Percentiles rank a stretch among this genome's conserved stretches.
phyloP scores from a whole-genome alignment of 2,888 invertebrate species.

The Papilio elwesi region DNA sequence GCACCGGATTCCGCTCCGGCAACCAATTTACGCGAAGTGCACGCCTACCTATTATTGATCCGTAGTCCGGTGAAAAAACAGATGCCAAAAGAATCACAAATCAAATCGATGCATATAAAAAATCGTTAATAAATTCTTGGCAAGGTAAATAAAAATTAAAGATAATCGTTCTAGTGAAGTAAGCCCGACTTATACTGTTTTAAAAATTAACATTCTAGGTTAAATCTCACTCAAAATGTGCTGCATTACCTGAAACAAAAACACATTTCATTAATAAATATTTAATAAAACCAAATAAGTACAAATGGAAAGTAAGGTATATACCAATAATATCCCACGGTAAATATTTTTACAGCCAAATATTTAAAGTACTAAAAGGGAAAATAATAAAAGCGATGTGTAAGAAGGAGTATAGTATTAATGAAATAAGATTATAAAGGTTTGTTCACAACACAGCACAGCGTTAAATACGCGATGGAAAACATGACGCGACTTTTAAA shows the following conservation, averaged over 20 bases:
- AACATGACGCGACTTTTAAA: conserved; percentile 3
- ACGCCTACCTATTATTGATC: too few relatives aligned
- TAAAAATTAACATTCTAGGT: not conserved
- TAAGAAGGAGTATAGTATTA: conserved; percentile 7
- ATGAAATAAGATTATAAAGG: conserved; percentile 25
- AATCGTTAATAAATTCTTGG: too few relatives aligned
- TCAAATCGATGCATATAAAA: too few relatives aligned
- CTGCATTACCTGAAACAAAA: conserved; percentile 36
- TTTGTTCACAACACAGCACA: conserved; percentile 11
- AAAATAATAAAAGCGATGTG: not conserved
- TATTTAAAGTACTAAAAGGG: too few relatives aligned
- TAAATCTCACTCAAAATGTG: not conserved
- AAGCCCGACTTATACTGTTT: not conserved
- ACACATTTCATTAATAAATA: not conserved
- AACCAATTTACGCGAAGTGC: too few relatives aligned
- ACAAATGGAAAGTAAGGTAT: not conserved
- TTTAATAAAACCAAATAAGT: not conserved
- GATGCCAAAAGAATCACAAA: too few relatives aligned
- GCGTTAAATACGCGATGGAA: not conserved
- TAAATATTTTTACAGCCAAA: too few relatives aligned
- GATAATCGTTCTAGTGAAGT: too few relatives aligned
- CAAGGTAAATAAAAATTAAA: too few relatives aligned
- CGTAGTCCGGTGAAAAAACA: too few relatives aligned
- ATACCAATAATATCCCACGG: too few relatives aligned
- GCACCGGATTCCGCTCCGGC: too few relatives aligned